Evolutionary conservation across 2,888 invertebrate species (phyloP).

Genomic region (Cryptocephalus moraei): DNA sequence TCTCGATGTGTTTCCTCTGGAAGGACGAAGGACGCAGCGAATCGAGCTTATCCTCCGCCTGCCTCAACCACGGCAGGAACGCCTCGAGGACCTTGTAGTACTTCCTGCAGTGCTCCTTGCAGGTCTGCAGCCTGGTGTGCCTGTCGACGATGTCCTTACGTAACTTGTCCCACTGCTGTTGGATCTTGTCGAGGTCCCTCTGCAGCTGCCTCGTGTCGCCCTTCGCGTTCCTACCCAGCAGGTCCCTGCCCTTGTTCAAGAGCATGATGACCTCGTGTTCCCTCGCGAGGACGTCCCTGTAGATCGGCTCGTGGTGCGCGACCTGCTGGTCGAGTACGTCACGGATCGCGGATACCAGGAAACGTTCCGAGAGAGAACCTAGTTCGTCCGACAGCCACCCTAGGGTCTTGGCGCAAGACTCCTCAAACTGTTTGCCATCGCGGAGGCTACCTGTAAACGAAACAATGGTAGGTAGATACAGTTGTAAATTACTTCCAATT

Average conservation of each 20-base stretch:
- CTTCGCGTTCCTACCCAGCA: slow-evolving; percentile 40
- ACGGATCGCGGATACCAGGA: slow-evolving; percentile 79
- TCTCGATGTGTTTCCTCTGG: slow-evolving; percentile 77
- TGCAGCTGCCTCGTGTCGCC: slow-evolving; percentile 53
- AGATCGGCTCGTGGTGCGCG: slow-evolving; percentile 80
- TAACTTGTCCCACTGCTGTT: slow-evolving; percentile 85
- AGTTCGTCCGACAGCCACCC: slow-evolving; percentile 83
- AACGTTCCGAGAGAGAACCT: slow-evolving; percentile 61
- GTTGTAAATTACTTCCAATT: too few relatives aligned
- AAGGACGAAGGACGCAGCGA: slow-evolving; percentile 69
- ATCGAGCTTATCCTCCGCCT: slow-evolving; percentile 76
- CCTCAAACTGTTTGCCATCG: slow-evolving; percentile 85
- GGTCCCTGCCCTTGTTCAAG: slow-evolving; percentile 77
- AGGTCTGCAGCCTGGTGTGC: slow-evolving; percentile 76
- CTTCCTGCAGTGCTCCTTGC: slow-evolving; percentile 86
- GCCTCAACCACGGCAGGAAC: slow-evolving; percentile 80
- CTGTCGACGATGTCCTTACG: slow-evolving; percentile 80
- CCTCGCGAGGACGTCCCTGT: slow-evolving; percentile 76
- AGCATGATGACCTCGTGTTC: slow-evolving; percentile 93
- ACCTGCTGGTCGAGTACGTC: slow-evolving; percentile 77
- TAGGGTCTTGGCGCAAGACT: slow-evolving; percentile 76
- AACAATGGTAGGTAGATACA: too few relatives aligned
- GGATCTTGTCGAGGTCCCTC: slow-evolving; percentile 78
- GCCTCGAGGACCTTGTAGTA: slow-evolving; percentile 76
- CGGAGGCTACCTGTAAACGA: slow-evolving; percentile 34